These are phyloP conservation scores for Melierax canorus DNA, from an alignment of 2,113 vertebrate genomes.

Conservation along the genomic window DNA sequence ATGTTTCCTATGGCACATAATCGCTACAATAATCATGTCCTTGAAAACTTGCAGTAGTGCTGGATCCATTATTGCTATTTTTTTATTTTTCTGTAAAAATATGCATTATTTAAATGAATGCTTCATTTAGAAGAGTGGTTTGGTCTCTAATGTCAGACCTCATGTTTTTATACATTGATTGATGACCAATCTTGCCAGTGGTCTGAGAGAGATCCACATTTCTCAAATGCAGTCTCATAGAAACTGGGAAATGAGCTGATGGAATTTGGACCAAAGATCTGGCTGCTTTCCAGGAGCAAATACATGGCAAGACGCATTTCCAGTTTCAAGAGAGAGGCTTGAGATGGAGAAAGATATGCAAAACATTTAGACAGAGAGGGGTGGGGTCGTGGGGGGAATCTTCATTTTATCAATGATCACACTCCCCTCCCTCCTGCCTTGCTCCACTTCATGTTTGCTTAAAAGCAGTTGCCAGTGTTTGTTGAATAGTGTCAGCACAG, in stretches of 20 bases:
- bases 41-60: background rate
- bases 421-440: background rate
- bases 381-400: background rate
- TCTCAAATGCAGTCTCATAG: slow-evolving; percentile 62
- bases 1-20: background rate
- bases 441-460: slow-evolving; percentile 22
- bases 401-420: background rate
- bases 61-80: background rate
- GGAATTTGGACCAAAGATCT: slow-evolving; percentile 71
- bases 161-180: background rate
- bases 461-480: slow-evolving; percentile 59
- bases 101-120: background rate
- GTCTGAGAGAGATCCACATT: background rate
- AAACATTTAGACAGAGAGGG: background rate
- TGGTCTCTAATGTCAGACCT: background rate
- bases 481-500: slow-evolving; percentile 34
- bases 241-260: slow-evolving; percentile 70
- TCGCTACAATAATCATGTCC: accelerated
- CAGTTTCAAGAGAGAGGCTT: slow-evolving; percentile 11
- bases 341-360: background rate
- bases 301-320: background rate
- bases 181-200: background rate
- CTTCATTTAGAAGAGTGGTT: background rate
- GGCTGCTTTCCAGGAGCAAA: slow-evolving; percentile 63
- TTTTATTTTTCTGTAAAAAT: background rate